Conservation (phyloP, 2,888 invertebrate genomes). For the Tenthredo scrophulariae region DNA sequence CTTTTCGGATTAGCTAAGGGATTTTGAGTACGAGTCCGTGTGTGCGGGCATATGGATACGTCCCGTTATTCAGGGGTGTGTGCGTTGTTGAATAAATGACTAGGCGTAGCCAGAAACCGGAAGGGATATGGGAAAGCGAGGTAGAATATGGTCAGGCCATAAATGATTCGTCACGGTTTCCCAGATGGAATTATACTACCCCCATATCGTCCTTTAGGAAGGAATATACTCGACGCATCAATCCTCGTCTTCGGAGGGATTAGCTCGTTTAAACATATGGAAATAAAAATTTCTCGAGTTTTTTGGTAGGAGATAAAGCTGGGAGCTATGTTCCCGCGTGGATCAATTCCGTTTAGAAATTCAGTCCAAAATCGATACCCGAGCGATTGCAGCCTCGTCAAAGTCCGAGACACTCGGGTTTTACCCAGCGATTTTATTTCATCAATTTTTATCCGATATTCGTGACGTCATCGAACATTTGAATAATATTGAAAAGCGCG, state of each 20-base stretch:
- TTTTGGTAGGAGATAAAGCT: no score
- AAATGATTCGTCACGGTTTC: constrained; percentile 20
- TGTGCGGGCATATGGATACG: not conserved
- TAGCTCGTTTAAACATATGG: not conserved
- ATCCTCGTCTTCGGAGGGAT: not conserved
- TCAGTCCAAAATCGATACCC: not conserved
- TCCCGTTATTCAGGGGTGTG: constrained; percentile 15
- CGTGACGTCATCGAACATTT: not conserved
- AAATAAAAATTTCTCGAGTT: not conserved
- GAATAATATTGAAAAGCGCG: constrained; percentile 18
- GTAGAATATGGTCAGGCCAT: constrained; percentile 38
- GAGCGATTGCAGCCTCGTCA: constrained; percentile 12
- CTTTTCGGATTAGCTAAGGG: not conserved
- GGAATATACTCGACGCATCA: not conserved
- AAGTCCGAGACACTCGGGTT: constrained; percentile 6
- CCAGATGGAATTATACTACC: constrained; percentile 18
- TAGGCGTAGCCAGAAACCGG: constrained; percentile 14
- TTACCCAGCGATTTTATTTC: not conserved
- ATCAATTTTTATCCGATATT: not conserved
- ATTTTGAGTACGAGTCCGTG: not conserved
- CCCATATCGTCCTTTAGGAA: not conserved
- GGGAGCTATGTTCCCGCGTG: not conserved
- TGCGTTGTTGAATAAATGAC: constrained; percentile 42
- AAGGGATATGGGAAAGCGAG: constrained; percentile 33
- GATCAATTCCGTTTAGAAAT: not conserved